Base-by-base conservation (phyloP, 2,888 invertebrate species). In the Sthenelais limicola region DNA sequence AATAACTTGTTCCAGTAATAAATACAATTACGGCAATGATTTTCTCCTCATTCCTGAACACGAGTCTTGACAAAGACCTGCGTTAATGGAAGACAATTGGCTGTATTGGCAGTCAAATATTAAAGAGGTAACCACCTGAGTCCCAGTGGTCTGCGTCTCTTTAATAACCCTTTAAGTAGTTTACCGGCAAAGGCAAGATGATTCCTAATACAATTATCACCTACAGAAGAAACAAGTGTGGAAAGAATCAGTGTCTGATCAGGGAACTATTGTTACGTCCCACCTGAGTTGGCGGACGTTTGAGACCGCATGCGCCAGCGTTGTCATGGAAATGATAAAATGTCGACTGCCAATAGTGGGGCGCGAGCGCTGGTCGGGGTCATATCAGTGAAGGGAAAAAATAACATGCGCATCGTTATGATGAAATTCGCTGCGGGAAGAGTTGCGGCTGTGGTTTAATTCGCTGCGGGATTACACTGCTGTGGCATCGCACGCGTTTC, bases 191-290 rank as follows among this genome's bases (percentile, higher is more conserved):
- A n/a, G 32, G 12, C 56, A 33, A 33, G 56, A 56, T 32, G 56
- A 56, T 24, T 28, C 56, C 21, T 32, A 56, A 56, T 24, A 15
- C 33, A 28, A 56, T 56, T 56, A 56, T 56, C 56, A 56, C 56
- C 56, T 56, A 32, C 18, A 30, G 56, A n/a, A 32, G 56, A 56
- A 56, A 56, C 56, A 56, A 56, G 56, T 56, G 56, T 56, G 30
- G 56, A 33, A 33, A 56, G 30, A 56, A 56, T 56, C 56, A 56
- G 56, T 28, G 30, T 24, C 18, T 9, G 56, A 21, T 15, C n/a
- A 15, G 3, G 56, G 30, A n/a, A 33, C 33, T n/a, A 18, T n/a
- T 12, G 56, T 32, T 49, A 56, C 32, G 2, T 1, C 56, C 32
- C 56, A 56, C 32, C 56, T 56, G 56, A 3, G n/a, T 21, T 33